These are phyloP conservation scores for Diloba caeruleocephala DNA, from an alignment of 2,888 invertebrate species.

Conservation along the genomic window DNA sequence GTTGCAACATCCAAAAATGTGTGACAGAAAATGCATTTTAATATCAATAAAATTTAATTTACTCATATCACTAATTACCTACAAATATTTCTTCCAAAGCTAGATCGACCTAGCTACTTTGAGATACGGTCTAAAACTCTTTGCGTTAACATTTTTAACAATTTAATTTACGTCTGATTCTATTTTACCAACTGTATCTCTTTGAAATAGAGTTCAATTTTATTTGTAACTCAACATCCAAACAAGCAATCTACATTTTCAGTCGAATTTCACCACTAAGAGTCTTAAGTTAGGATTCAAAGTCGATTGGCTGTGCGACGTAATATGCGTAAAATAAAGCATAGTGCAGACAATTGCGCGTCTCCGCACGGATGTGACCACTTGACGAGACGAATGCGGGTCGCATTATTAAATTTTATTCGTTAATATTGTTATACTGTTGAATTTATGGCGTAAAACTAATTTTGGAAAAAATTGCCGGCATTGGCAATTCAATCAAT, in stretches of 20 bases:
- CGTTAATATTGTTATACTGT: constrained; percentile 48
- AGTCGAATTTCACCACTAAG: neutral
- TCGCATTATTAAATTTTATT: constrained; percentile 63
- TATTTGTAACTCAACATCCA: neutral
- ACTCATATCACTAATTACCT: constrained; percentile 56
- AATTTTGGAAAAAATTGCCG: constrained; percentile 14
- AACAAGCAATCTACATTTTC: constrained; percentile 20
- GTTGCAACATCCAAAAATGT: constrained; percentile 35
- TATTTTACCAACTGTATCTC: constrained; percentile 41
- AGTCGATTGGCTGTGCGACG: constrained; percentile 13
- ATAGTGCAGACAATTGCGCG: constrained; percentile 73
- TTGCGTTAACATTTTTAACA: neutral
- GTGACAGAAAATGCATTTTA: constrained; percentile 56
- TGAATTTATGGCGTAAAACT: constrained; percentile 32
- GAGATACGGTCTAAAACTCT: constrained; percentile 19
- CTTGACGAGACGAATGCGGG: constrained; percentile 76
- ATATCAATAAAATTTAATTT: constrained; percentile 55
- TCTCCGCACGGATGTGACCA: constrained; percentile 73
- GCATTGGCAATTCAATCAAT: no score
- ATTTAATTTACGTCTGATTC: constrained; percentile 4
- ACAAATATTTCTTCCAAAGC: constrained; percentile 3
- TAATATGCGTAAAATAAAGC: constrained; percentile 73
- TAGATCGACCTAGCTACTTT: constrained; percentile 22
- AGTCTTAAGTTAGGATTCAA: constrained; percentile 21
- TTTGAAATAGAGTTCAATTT: constrained; percentile 25